A percentile compares a stretch with the other conserved stretches of the same genome.
Evolutionary conservation across 2,888 invertebrate species (phyloP).

Genomic region (Silvanus unidentatus): DNA sequence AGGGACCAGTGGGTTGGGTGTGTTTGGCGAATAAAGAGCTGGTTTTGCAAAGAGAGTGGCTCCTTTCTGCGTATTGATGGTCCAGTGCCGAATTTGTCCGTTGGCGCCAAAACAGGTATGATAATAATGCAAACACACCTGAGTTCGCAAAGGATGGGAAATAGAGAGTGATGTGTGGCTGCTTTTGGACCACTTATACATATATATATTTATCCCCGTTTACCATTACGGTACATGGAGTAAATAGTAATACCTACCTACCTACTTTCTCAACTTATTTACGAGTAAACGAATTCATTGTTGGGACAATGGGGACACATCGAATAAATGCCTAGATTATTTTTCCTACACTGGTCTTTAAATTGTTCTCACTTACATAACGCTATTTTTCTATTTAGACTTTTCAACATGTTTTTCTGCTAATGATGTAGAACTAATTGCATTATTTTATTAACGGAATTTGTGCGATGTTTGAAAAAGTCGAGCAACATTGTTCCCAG

Average conservation of each 20-base stretch:
- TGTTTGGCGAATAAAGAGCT: constrained; percentile 27
- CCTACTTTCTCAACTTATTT: constrained; percentile 20
- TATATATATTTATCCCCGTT: constrained; percentile 4
- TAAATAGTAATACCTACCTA: constrained; percentile 6
- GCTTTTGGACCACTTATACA: neutral
- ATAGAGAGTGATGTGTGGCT: constrained; percentile 2
- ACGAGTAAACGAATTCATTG: constrained; percentile 27
- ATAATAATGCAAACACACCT: constrained; percentile 26
- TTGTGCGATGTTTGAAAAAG: too few species aligned
- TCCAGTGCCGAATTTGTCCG: constrained; percentile 23
- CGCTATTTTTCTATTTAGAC: too few species aligned
- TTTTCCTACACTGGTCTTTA: too few species aligned
- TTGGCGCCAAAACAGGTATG: constrained; percentile 32
- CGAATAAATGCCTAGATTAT: too few species aligned
- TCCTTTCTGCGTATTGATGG: constrained; percentile 11
- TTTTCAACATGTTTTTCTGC: neutral
- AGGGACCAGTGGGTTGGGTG: too few species aligned
- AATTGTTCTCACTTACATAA: too few species aligned
- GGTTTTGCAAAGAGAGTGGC: constrained; percentile 23
- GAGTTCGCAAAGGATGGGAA: constrained; percentile 24
- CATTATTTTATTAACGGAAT: constrained; percentile 14
- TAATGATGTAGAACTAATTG: constrained; percentile 21
- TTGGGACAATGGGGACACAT: constrained; percentile 16
- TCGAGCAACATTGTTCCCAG: constrained; percentile 4
- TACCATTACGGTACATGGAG: constrained; percentile 25